Evolutionary conservation across 2,797 vertebrate genomes (phyloP), one percentile per base, ranked within the genome.

Genomic region (Parauchenoglanis punctatus): DNA sequence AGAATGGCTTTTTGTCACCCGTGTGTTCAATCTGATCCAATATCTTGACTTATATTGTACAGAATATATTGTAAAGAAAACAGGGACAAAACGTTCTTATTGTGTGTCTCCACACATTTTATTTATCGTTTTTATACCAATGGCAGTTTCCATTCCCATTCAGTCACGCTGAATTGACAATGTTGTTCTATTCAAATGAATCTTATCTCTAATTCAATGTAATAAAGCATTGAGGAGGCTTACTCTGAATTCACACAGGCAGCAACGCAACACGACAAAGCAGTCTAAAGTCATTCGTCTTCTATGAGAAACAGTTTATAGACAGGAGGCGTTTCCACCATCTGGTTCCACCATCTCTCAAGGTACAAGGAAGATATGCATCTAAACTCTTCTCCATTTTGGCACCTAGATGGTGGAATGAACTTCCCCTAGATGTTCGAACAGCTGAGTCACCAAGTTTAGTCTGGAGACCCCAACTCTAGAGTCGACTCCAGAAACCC

Each of bases 1-100:
- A 73, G 44, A 90, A 88, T 70, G 72, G 54, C 35, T 86, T 86
- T 85, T 83, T 81, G 72, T 85, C 73, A 65, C 56, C 77, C 58
- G 54, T 35, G 31, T 87, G 81, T 83, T 88, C 81, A 76, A 46
- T 73, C 63, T 58, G 18, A 72, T n/a, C 23, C 56, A 52, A 59
- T 49, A 81, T 44, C 58, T 44, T 11, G 12, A 81, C 6, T 44
- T 61, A 44, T 46, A 81, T 49, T 61, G 35, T 61, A 65, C 65
- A 67, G 31, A 20, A 63, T 86, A 73, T 81, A 67, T 72, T 73
- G 35, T 67, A 25, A 73, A 72, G 54, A 73, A 12, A 72, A 76
- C 18, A 18, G 28, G 15, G 23, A 58, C 75, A 67, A 15, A 80
- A 59, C 0, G 3, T 40, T 5, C 56, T 63, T 18, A 76, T 77